Percentiles rank a stretch among this genome's conserved stretches.
phyloP scores from a whole-genome alignment of 2,797 vertebrate species.

The Eulemur rubriventer region DNA sequence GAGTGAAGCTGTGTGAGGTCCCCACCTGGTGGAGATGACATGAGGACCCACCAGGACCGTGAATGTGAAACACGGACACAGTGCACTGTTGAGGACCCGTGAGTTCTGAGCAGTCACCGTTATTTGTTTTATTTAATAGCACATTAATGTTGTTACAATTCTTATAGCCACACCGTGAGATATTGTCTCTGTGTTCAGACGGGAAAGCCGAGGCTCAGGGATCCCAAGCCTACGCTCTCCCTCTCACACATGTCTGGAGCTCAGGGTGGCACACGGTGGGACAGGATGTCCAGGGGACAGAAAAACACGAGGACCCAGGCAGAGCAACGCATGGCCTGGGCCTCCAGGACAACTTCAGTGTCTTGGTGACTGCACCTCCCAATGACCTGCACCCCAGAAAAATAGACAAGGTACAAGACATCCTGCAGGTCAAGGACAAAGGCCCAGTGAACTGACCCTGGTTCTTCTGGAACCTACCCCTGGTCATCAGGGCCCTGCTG shows the following conservation, averaged over 20 bases:
- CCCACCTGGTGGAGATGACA: background rate
- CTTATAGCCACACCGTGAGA: too few species aligned
- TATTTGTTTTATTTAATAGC: background rate
- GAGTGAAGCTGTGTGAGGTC: background rate
- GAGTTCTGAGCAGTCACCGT: background rate
- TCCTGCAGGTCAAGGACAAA: background rate
- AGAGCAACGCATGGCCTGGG: background rate
- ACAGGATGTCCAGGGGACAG: background rate
- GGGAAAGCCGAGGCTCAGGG: background rate
- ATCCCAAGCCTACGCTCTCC: fast-evolving
- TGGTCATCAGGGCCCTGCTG: fast-evolving
- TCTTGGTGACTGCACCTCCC: background rate
- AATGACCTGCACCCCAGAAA: background rate
- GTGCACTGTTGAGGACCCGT: background rate
- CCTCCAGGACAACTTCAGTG: background rate
- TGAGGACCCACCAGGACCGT: background rate
- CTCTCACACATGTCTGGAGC: too few species aligned
- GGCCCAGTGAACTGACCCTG: background rate
- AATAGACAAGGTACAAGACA: background rate
- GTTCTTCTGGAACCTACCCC: background rate
- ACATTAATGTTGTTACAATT: background rate
- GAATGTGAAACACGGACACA: fast-evolving
- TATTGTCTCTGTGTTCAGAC: background rate
- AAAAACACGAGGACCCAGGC: background rate
- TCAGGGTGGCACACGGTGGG: background rate